These are phyloP conservation scores for Ichneumon xanthorius DNA, from an alignment of 2,888 invertebrate genomes.

Conservation along the genomic window DNA sequence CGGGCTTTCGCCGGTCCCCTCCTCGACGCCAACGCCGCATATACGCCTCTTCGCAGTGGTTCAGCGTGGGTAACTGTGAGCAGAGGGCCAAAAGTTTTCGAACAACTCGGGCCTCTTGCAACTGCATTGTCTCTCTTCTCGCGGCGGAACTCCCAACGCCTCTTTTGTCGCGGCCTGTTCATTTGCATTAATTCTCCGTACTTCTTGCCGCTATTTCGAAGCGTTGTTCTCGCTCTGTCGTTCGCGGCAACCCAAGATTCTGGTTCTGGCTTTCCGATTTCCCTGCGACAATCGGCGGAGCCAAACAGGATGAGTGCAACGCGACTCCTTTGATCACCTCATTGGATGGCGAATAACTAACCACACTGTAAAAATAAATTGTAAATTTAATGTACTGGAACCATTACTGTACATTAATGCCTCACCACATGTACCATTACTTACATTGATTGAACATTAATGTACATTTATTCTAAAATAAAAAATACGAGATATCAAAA, in stretches of 20 bases:
- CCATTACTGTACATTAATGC: too few species aligned
- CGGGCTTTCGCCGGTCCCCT: conserved; percentile 13
- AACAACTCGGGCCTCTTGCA: conserved; percentile 48
- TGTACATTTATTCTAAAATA: too few species aligned
- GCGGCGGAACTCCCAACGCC: conserved; percentile 24
- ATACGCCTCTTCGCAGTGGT: conserved; percentile 56
- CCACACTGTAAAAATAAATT: too few species aligned
- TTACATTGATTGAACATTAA: too few species aligned
- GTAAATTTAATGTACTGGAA: too few species aligned
- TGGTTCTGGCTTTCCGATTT: background rate
- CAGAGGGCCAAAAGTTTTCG: conserved; percentile 60
- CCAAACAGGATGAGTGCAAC: background rate
- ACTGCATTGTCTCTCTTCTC: conserved; percentile 31
- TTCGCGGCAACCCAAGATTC: background rate
- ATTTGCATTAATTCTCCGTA: conserved; percentile 34
- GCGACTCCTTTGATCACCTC: background rate
- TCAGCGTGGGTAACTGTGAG: conserved; percentile 67
- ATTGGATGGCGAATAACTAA: background rate
- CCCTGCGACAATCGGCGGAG: background rate
- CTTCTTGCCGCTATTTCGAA: background rate
- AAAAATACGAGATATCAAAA: too few species aligned
- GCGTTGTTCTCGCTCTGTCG: conserved; percentile 12
- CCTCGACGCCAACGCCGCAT: conserved; percentile 26
- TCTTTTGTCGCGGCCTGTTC: conserved; percentile 51
- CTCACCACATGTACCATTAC: too few species aligned